Conservation (phyloP, 2,888 invertebrate species). For the Blastobasis lacticolella region DNA sequence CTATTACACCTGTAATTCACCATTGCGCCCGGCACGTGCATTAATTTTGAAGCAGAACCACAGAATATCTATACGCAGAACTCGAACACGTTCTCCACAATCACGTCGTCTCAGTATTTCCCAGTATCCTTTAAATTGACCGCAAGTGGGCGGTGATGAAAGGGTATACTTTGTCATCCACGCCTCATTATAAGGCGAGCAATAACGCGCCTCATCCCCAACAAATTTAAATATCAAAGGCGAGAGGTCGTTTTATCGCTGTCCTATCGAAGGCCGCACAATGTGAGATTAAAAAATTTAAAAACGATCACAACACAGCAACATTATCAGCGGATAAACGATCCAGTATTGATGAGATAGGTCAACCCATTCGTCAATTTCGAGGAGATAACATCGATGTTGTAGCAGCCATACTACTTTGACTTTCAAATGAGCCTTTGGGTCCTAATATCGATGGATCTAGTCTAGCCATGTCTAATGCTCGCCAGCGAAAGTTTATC, state of each 20-base stretch:
- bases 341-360: conserved; percentile 22
- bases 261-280: conserved; percentile 16
- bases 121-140: conserved; percentile 31
- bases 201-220: conserved; percentile 31
- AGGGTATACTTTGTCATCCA: conserved; percentile 53
- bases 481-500: too few species aligned
- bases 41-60: too few species aligned
- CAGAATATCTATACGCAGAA: too few species aligned
- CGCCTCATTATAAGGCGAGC: conserved; percentile 36
- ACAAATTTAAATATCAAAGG: conserved; percentile 48
- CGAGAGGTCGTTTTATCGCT: conserved; percentile 1
- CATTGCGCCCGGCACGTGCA: too few species aligned
- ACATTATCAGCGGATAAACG: too few species aligned
- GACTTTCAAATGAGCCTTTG: too few species aligned
- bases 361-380: conserved; percentile 21
- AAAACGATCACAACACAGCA: conserved; percentile 20
- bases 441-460: too few species aligned
- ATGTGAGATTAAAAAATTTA: conserved; percentile 19
- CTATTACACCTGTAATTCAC: too few species aligned
- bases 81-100: too few species aligned
- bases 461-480: too few species aligned
- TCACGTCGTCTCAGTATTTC: conserved; percentile 6
- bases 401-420: too few species aligned
- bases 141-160: conserved; percentile 49
- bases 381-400: background rate